phyloP scores from a whole-genome alignment of 2,888 invertebrate genomes.

The Troides aeacus region DNA sequence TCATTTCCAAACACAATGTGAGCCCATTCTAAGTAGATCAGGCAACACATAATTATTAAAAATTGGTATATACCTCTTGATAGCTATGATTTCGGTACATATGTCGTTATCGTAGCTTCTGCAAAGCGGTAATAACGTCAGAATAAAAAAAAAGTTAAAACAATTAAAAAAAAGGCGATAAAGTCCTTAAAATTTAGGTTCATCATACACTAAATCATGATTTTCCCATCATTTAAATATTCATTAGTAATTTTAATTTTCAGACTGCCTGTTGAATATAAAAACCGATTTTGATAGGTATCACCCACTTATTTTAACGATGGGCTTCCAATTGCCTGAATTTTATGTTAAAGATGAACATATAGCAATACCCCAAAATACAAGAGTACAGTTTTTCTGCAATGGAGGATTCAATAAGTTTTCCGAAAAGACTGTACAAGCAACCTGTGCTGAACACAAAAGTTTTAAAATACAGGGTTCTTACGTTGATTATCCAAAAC shows the following conservation, averaged over 20 bases:
- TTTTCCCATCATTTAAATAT: not conserved
- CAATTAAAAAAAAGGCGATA: no score
- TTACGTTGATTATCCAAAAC: slow-evolving; percentile 39
- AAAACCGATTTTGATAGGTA: slow-evolving; percentile 37
- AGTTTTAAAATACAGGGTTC: slow-evolving; percentile 37
- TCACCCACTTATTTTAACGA: slow-evolving; percentile 43
- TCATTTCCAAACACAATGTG: no score
- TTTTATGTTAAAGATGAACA: slow-evolving; percentile 23
- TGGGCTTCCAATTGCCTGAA: slow-evolving; percentile 32
- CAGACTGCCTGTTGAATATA: slow-evolving; percentile 50
- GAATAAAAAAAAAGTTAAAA: no score
- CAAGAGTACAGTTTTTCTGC: slow-evolving; percentile 39
- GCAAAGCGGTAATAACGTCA: no score
- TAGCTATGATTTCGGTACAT: no score
- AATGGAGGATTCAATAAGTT: slow-evolving; percentile 40
- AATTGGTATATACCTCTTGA: no score
- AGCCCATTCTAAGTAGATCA: no score
- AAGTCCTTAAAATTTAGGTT: no score
- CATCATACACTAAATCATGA: not conserved
- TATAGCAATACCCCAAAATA: slow-evolving; percentile 41
- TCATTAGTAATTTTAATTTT: slow-evolving; percentile 29
- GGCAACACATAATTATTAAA: no score
- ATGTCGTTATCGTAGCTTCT: no score
- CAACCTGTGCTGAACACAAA: slow-evolving; percentile 39
- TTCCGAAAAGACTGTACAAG: slow-evolving; percentile 29